phyloP scores from a whole-genome alignment of 2,113 vertebrate species.

The Coptodon rendalli region DNA sequence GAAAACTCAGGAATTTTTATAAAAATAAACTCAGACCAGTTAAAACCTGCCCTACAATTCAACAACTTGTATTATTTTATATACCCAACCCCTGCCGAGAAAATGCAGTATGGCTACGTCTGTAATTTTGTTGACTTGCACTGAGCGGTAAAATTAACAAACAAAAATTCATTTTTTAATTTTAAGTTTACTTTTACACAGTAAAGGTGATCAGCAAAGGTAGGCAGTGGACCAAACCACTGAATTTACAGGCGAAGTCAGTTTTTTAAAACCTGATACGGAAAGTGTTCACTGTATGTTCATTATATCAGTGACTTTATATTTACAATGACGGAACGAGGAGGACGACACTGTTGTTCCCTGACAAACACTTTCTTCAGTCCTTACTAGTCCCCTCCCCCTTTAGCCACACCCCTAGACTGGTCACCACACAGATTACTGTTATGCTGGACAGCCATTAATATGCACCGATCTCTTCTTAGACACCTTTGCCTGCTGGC shows the following conservation, averaged over 20 bases:
- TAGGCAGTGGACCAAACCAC: neutral
- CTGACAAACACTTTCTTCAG: neutral
- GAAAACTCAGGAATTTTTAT: neutral
- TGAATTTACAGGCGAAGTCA: accelerated
- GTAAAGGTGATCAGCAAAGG: neutral
- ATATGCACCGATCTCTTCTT: neutral
- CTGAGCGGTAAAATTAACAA: neutral
- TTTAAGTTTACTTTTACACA: neutral
- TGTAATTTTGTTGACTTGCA: neutral
- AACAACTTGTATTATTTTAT: neutral
- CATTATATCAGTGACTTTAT: neutral
- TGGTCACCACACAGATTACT: neutral
- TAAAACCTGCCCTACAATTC: neutral
- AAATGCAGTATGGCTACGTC: neutral
- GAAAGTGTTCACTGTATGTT: neutral
- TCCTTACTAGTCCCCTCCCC: neutral
- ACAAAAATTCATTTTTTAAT: neutral
- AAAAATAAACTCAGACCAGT: neutral
- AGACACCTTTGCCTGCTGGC: neutral
- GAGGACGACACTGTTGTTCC: accelerated
- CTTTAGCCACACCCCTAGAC: neutral
- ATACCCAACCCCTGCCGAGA: accelerated
- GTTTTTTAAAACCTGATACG: accelerated
- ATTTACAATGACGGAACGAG: accelerated
- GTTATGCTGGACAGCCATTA: neutral